Base-by-base conservation (phyloP, 1,140 invertebrate species). In the Pomacea maculata region DNA sequence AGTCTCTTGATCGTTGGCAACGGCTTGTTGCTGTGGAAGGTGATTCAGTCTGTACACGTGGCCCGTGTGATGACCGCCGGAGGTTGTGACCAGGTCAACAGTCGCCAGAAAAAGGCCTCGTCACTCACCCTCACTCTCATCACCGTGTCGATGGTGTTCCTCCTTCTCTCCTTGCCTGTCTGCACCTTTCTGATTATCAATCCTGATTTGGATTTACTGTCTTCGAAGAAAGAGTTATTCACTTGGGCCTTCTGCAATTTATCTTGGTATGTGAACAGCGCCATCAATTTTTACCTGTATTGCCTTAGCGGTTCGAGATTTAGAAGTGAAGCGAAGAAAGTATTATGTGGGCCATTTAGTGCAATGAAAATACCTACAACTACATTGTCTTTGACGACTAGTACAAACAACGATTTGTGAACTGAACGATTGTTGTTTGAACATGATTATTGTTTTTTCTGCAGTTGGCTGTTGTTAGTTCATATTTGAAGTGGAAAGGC, bases 1-100 rank as follows among this genome's bases (percentile, higher is more conserved):
- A 52, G 64, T 5, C 57, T n/a, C 17, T 52, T 82, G 15, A 78
- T 79, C 63, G 61, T 82, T 17, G 76, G 81, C 15, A 82, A 82
- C 55, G 21, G 15, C 6, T 21, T 82, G 34, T 74, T 82, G 34
- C 57, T 82, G 0, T 82, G 81, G 81, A 78, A 79, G 54, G 65
- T 76, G 34, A 67, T 73, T 29, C 21, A 78, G 9, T 82, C 81
- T 21, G 19, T 82, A n/a, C 67, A 34, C 3, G 67, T 70, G n/a
- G 67, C 67, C 29, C 67, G 67, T 70, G n/a, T 25, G 29, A 70
- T 70, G 67, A 70, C 67, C 11, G 21, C 67, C 21, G 21, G n/a
- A 5, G 67, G 67, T 12, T 12, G n/a, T 34, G 29, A 70, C 11
- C 67, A 70, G 67, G 29, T 34, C n/a, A 70, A 34, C 67, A 70